These are phyloP conservation scores for Urocynchramus pylzowi DNA, from an alignment of 2,113 vertebrate genomes.

Conservation along the genomic window DNA sequence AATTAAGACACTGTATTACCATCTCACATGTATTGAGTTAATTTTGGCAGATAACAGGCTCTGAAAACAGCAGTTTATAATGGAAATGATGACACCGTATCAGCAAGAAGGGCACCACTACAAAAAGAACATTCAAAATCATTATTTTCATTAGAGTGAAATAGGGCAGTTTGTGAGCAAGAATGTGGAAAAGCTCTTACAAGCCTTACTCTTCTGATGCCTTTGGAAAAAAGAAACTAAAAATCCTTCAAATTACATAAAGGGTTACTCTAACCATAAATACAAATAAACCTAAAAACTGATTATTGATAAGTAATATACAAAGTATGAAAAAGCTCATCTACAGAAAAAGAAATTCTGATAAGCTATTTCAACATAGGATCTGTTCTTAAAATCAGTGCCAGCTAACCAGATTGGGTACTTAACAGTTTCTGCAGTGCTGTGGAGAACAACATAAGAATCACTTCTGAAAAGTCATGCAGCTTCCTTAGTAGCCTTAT, in stretches of 20 bases:
- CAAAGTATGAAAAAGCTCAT: background rate
- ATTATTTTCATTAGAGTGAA: slow-evolving; percentile 72
- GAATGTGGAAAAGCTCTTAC: background rate
- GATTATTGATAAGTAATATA: background rate
- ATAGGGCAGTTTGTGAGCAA: background rate
- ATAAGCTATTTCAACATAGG: background rate
- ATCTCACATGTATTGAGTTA: background rate
- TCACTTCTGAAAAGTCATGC: background rate
- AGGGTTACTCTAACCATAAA: background rate
- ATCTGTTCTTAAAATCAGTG: background rate
- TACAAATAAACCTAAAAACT: background rate
- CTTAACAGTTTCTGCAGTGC: background rate
- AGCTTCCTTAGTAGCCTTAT: background rate
- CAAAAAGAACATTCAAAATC: slow-evolving; percentile 59
- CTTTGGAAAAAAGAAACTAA: background rate
- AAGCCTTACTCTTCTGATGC: background rate
- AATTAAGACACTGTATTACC: background rate
- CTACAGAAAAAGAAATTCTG: background rate
- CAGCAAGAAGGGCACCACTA: slow-evolving; percentile 11
- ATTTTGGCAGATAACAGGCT: background rate
- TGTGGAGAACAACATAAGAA: background rate
- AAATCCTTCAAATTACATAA: background rate
- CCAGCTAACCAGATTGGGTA: background rate
- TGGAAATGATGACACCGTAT: slow-evolving; percentile 50
- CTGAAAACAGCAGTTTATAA: slow-evolving; percentile 28